Conservation (phyloP, 2,888 invertebrate genomes). For the Tanypteryx hageni region DNA sequence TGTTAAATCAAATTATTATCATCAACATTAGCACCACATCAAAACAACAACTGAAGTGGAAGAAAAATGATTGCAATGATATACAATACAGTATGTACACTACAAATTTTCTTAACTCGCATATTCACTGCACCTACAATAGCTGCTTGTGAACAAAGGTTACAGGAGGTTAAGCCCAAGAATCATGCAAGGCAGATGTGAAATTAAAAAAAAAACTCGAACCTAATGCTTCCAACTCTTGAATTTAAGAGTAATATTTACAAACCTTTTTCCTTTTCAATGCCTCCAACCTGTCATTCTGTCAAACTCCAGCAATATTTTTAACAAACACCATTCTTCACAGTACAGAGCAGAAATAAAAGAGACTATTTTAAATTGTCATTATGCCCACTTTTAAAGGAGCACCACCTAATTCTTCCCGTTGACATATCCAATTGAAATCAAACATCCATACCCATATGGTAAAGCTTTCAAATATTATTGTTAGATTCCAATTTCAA, state of each 20-base stretch:
- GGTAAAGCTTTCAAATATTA: conserved; percentile 39
- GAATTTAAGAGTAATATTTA: conserved; percentile 17
- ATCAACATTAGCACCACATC: conserved; percentile 57
- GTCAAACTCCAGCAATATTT: neutral
- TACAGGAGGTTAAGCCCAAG: conserved; percentile 11
- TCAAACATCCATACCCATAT: neutral
- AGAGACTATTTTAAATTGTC: neutral
- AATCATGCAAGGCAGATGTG: conserved; percentile 14
- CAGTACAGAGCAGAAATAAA: conserved; percentile 13
- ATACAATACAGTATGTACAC: conserved; percentile 7
- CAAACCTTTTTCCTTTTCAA: neutral
- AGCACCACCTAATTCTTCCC: neutral
- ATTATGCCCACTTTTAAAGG: neutral
- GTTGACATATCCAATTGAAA: neutral
- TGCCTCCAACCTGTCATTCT: neutral
- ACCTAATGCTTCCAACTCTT: conserved; percentile 15
- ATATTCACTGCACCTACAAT: conserved; percentile 27
- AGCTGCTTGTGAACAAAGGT: conserved; percentile 28
- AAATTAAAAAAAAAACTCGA: neutral
- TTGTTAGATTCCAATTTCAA: conserved; percentile 38
- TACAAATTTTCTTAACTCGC: neutral
- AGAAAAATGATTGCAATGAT: conserved; percentile 43
- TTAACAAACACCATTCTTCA: neutral
- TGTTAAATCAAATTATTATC: conserved; percentile 5
- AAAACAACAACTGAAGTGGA: conserved; percentile 40